Base-by-base conservation (phyloP, 1,140 invertebrate species). In the Neuroterus valhalla region DNA sequence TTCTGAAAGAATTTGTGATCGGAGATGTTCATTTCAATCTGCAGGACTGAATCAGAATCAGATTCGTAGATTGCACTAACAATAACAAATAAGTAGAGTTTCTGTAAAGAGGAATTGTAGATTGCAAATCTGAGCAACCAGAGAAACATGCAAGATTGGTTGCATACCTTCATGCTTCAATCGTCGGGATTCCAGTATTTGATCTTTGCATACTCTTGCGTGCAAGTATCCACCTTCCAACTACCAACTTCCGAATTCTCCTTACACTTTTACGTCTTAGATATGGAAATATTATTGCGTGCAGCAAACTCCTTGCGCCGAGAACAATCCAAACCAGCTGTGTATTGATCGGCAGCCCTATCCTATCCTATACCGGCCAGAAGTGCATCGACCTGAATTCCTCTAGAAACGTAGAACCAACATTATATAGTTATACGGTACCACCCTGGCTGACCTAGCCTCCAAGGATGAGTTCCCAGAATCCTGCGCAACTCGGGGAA, bases 361-460 rank as follows among this genome's bases (percentile, higher is more conserved):
- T 83, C 83, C 71, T 48, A 62, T 46, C 73, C 21, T 71, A 69
- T 67, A 75, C 55, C 55, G 26, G 55, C 62, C 72, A 72, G 71
- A 79, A 76, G 82, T 84, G 80, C 84, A 82, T 80, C 78, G 82
- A 83, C 84, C 82, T 83, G 82, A 81, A 81, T 83, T 81, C 72
- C 74, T 75, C 62, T 78, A 70, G 74, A 78, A 70, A 70, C 66
- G 72, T 26, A 46, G 55, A 62, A 62, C 31, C 23, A 26, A 31
- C 55, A 6, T n/a, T 14, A 38, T 38, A 38, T 38, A 38, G 31
- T 38, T 8, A 38, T 8, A 8, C 1, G 6, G 31, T 38, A 38
- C 10, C 10, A 38, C 31, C 31, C 31, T 38, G 31, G 6, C 6
- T 38, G 31, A 23, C 46, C 26, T 31, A 38, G 21, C 23, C 23